These are phyloP conservation scores for Actias luna DNA, from an alignment of 2,888 invertebrate genomes.

Conservation along the genomic window DNA sequence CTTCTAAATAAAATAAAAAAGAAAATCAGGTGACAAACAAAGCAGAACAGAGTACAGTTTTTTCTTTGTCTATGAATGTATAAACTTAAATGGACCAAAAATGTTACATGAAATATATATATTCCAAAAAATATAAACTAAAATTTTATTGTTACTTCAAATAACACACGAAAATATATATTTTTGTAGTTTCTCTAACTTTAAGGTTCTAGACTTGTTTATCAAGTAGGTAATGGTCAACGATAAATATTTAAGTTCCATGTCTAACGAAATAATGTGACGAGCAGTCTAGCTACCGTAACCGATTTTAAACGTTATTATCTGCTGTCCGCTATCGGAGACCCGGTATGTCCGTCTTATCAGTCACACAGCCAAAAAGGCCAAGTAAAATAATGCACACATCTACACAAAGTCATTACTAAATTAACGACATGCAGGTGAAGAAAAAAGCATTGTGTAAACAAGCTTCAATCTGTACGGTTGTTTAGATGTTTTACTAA, in stretches of 20 bases:
- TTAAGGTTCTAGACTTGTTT: neutral
- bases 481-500: constrained; percentile 54
- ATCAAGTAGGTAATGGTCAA: neutral
- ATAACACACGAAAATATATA: neutral
- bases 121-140: neutral
- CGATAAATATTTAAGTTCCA: constrained; percentile 9
- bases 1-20: too few relatives aligned
- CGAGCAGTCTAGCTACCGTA: constrained; percentile 74
- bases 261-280: constrained; percentile 49
- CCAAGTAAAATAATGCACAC: constrained; percentile 63
- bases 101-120: too few relatives aligned
- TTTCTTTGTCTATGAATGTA: too few relatives aligned
- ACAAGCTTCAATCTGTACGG: constrained; percentile 67
- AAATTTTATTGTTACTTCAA: neutral
- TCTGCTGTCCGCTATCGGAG: constrained; percentile 70
- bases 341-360: constrained; percentile 75
- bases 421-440: constrained; percentile 77
- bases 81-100: too few relatives aligned
- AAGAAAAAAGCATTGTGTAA: constrained; percentile 78
- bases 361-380: constrained; percentile 63
- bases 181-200: neutral
- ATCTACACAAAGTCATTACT: constrained; percentile 71
- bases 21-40: too few relatives aligned
- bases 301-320: constrained; percentile 63
- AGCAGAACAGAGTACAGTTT: too few relatives aligned